A percentile compares a stretch with the other conserved stretches of the same genome.
Conservation (phyloP, 2,113 vertebrate species). For the Anas platyrhynchos region DNA sequence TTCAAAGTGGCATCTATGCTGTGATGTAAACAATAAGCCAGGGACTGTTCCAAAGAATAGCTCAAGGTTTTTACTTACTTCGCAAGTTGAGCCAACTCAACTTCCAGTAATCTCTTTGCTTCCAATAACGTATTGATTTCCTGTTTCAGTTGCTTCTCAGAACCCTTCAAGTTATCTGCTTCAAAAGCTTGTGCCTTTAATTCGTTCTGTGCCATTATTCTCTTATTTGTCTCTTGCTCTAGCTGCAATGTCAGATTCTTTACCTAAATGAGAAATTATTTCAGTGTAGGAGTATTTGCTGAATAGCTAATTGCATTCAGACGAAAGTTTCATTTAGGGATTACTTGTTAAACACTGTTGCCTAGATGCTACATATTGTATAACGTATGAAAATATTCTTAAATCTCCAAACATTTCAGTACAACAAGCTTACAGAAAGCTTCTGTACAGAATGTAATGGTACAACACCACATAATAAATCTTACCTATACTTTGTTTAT, state of each 20-base stretch:
- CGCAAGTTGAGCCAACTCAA: slow-evolving; percentile 94
- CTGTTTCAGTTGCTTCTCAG: slow-evolving; percentile 97
- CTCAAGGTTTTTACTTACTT: slow-evolving; percentile 84
- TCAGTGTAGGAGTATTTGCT: background rate
- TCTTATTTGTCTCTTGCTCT: slow-evolving; percentile 92
- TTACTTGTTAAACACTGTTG: background rate
- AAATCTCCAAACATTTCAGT: background rate
- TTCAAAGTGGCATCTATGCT: background rate
- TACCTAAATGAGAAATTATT: slow-evolving; percentile 78
- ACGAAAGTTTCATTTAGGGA: background rate
- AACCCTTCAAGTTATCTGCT: slow-evolving; percentile 89
- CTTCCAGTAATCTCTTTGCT: slow-evolving; percentile 94
- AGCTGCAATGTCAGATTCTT: slow-evolving; percentile 87
- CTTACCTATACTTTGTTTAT: background rate
- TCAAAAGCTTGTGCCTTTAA: slow-evolving; percentile 89
- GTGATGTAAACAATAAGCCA: background rate
- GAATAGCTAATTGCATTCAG: background rate
- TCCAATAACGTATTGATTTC: slow-evolving; percentile 93
- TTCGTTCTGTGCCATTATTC: slow-evolving; percentile 87
- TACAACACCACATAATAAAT: background rate
- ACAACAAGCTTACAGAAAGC: background rate
- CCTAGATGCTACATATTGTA: background rate
- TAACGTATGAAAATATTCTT: background rate
- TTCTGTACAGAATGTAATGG: rapidly evolving
- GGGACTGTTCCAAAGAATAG: background rate